Conservation (phyloP, 1,140 invertebrate species). For the Lepidurus packardi region DNA sequence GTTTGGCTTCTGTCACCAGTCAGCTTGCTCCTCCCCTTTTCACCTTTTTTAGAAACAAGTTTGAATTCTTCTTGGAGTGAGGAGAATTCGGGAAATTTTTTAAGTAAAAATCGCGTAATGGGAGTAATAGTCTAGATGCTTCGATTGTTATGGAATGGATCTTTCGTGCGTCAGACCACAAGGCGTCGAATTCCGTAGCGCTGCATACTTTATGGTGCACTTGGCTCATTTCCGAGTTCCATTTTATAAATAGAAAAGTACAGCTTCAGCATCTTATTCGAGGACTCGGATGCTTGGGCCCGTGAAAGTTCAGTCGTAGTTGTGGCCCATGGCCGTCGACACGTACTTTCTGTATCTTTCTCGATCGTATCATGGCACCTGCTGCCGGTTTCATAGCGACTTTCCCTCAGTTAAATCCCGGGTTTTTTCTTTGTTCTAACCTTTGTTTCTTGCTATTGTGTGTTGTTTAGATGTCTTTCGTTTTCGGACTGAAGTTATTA, state of each 20-base stretch:
- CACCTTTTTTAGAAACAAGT: no score
- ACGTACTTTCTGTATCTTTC: not conserved
- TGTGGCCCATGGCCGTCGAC: conserved; percentile 2
- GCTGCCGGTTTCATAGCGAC: not conserved
- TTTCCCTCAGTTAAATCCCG: not conserved
- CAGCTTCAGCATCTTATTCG: not conserved
- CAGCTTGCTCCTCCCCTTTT: no score
- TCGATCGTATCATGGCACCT: not conserved
- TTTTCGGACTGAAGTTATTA: not conserved
- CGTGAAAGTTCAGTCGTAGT: not conserved
- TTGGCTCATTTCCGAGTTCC: conserved; percentile 9
- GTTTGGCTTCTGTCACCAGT: no score
- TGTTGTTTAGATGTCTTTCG: not conserved
- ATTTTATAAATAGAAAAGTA: not conserved
- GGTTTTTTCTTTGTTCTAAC: not conserved
- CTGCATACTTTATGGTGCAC: conserved; percentile 5
- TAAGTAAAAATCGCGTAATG: no score
- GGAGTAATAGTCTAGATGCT: not conserved
- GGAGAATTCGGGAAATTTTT: no score
- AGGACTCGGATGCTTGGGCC: not conserved
- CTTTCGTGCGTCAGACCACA: conserved; percentile 6
- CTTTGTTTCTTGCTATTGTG: not conserved
- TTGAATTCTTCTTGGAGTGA: no score
- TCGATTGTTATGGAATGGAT: not conserved
- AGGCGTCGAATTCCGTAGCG: not conserved